A percentile compares a stretch with the other conserved stretches of the same genome.
Conservation (phyloP, 2,797 vertebrate genomes). For the Amblyopsis hoosieri region DNA sequence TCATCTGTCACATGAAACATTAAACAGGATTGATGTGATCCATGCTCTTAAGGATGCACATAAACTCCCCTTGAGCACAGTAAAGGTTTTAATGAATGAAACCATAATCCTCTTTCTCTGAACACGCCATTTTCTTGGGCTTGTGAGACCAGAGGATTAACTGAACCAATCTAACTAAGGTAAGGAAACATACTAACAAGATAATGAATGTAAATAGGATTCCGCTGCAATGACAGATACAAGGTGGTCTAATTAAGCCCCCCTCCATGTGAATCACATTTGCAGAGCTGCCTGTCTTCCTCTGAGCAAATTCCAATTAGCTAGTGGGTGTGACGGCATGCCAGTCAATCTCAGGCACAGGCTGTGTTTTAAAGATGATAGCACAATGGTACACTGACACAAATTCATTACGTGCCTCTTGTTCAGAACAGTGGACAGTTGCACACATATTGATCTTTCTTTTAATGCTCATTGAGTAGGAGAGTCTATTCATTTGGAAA, state of each 20-base stretch:
- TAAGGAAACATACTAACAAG: constrained; percentile 45
- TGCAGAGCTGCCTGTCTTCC: constrained; percentile 58
- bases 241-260: constrained; percentile 73
- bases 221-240: constrained; percentile 60
- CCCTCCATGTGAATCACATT: constrained; percentile 64
- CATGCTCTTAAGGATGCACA: constrained; percentile 10
- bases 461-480: constrained; percentile 32
- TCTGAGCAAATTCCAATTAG: constrained; percentile 64
- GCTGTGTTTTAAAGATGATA: constrained; percentile 46
- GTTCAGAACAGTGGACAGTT: constrained; percentile 53
- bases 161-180: constrained; percentile 38
- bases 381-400: constrained; percentile 38
- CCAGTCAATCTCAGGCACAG: constrained; percentile 57
- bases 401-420: constrained; percentile 27
- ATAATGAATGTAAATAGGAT: constrained; percentile 65
- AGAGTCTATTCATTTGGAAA: constrained; percentile 45
- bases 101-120: constrained; percentile 5
- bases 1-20: not conserved
- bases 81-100: constrained; percentile 12
- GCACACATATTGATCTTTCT: constrained; percentile 57
- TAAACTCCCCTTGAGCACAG: constrained; percentile 4
- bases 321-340: constrained; percentile 40
- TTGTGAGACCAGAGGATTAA: constrained; percentile 43
- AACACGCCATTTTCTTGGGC: not conserved
- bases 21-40: too few relatives aligned